Evolutionary conservation across 2,797 vertebrate species (phyloP), one percentile per base, ranked within the genome.

Genomic region (Sebastes goodei): DNA sequence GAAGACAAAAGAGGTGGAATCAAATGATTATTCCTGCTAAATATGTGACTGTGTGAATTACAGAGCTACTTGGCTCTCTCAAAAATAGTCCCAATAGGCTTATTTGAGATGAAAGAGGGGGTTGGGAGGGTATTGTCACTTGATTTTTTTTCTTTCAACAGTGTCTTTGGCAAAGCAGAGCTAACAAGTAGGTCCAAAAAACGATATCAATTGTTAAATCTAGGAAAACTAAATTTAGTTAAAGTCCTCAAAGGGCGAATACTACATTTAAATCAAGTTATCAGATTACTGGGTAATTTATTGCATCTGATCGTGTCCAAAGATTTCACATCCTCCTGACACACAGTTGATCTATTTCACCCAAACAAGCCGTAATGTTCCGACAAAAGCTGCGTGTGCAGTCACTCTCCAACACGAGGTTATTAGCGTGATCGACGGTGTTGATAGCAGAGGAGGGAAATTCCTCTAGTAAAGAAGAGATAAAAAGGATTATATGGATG

Each of bases 1-100:
- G 49, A 82, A 85, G 75, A 89, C 87, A 87, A 85, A 88, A 81
- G 81, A 69, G 69, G 75, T 77, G 79, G 71, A 84, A 81, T 87
- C 71, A 88, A 80, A 86, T 73, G 72, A 87, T 84, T 82, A 84
- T 83, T 86, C 70, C 80, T 86, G 80, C 86, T 83, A 82, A 91
- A 85, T 83, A 84, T 82, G 80, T 77, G 82, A 86, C 76, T 89
- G 77, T 88, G 83, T 83, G 87, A 88, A 85, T 89, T 87, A 81
- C 85, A 88, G 76, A 86, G 83, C 80, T 52, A 72, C 86, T 88
- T 89, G 84, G 82, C 88, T 83, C 78, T 73, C 79, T 86, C 74
- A 78, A 88, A 52, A 87, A 82, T 80, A 74, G 74, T 88, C 86
- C 84, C 89, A 86, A 69, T 72, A 72, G 84, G 78, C 85, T 90